Conservation (phyloP, 1,140 invertebrate species). For the Euglossa dilemma region DNA sequence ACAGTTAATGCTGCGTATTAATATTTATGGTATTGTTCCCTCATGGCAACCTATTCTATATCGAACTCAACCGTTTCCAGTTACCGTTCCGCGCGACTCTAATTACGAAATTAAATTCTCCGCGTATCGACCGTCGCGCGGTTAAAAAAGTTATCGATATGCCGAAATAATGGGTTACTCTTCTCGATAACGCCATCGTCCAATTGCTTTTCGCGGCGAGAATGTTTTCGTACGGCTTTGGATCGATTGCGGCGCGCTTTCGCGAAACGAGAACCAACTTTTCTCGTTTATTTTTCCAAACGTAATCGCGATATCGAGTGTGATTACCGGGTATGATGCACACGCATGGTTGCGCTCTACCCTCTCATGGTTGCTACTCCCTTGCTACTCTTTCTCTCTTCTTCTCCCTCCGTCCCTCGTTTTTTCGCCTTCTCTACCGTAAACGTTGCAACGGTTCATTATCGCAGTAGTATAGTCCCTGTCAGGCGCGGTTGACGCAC, state of each 20-base stretch:
- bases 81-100: background rate
- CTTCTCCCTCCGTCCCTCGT: background rate
- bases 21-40: slow-evolving; percentile 39
- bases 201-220: too few species aligned
- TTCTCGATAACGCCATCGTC: background rate
- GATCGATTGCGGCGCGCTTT: background rate
- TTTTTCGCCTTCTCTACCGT: background rate
- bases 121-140: too few species aligned
- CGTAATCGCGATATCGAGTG: too few species aligned
- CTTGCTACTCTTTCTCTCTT: background rate
- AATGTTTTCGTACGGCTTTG: background rate
- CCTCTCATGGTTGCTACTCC: too few species aligned
- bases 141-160: background rate
- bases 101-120: slow-evolving; percentile 36
- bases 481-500: slow-evolving; percentile 71
- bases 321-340: too few species aligned
- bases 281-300: too few species aligned
- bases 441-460: slow-evolving; percentile 69
- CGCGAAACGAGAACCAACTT: too few species aligned
- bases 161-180: background rate
- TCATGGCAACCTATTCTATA: slow-evolving; percentile 7
- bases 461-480: slow-evolving; percentile 70
- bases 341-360: too few species aligned
- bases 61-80: slow-evolving; percentile 10
- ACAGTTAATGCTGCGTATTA: slow-evolving; percentile 37